Evolutionary conservation across 2,888 invertebrate genomes (phyloP), one percentile per base, ranked within the genome.

Genomic region (Eupelmus urozonus): DNA sequence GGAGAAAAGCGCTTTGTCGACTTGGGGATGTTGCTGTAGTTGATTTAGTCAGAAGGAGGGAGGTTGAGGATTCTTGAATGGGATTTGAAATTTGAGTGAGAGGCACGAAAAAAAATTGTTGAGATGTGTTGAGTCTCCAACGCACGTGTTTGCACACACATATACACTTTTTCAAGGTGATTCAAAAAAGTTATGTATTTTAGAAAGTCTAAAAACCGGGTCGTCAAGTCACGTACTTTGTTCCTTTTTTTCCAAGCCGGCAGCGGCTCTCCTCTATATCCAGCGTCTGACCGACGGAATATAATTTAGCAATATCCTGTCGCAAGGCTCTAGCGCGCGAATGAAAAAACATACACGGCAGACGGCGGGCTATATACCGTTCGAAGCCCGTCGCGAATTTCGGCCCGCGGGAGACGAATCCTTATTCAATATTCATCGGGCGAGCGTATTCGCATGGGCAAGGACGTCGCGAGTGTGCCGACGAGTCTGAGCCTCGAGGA

Each of bases 291-390:
- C 67, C 62, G 53, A 53, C 70, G 11, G 42, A 70, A 62, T 60
- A 49, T 59, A 74, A 74, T 76, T 70, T 42, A 70, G 76, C 34
- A 76, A 76, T 76, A 76, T 76, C 76, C 76, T 70, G 76, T 57
- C 69, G 60, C 27, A 25, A 25, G 63, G 20, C 18, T 53, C 2
- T 53, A 53, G 18, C 18, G 25, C 18, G 40, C 25, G 11, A 25
- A 34, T 34, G 9, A 34, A 34, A 34, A 9, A 34, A 34, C 20
- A 42, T 27, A 49, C 13, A 45, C 16, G 45, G 23, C 9, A 25
- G 11, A 51, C 11, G n/a, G 13, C 40, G 20, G 11, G 25, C n/a
- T n/a, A 53, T 20, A 13, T 13, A 13, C 25, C 16, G 29, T 23
- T 11, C 29, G 53, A n/a, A n/a, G n/a, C 13, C 16, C 2, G 45